Evolutionary conservation across 35 echinoderm and acorn worm species (phyloP), one percentile per base, ranked within the genome.

Genomic region (Heliocidaris erythrogramma): DNA sequence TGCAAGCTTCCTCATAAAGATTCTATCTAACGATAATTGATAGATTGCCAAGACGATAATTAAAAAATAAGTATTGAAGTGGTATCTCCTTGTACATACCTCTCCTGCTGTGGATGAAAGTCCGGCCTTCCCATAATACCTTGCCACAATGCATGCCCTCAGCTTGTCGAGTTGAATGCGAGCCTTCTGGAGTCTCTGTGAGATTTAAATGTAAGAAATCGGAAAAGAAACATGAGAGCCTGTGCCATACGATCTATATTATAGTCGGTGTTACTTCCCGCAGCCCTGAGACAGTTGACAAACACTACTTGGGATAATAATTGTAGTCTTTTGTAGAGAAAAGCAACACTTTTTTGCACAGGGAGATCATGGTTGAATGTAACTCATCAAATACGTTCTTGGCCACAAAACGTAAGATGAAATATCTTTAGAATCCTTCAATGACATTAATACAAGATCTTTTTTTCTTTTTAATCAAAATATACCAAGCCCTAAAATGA

Each of bases 131-230:
- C 98, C 98, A 96, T 97, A 99, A 95, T 96, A 99, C 69, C 92
- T 97, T 30, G 98, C 98, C 13, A 99, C 98, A 35, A 99, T 95
- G 93, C 98, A 99, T 2, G 97, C 98, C 88, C 98, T 71, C 13
- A 99, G 93, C 69, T 96, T 97, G 93, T 99, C 98, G 30, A 99
- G 86, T 92, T 97, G 96, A 60, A 94, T 88, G 4, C 98, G 86
- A 32, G 96, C 98, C 95, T 99, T 97, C 32, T 99, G 98, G 50
- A 99, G 96, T 95, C 98, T 96, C 98, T 99, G 95, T 30, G 53
- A 42, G 53, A 95, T 59, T 18, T 85, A 93, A 95, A 90, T 49
- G 35, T 2, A 96, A 47, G 24, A 94, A 85, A 32, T 30, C 18
- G 47, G 30, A 93, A 10, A 48, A 52, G 32, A 30, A 7, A 88